phyloP scores from a whole-genome alignment of 2,888 invertebrate species.

The Pandemis cinnamomeana region DNA sequence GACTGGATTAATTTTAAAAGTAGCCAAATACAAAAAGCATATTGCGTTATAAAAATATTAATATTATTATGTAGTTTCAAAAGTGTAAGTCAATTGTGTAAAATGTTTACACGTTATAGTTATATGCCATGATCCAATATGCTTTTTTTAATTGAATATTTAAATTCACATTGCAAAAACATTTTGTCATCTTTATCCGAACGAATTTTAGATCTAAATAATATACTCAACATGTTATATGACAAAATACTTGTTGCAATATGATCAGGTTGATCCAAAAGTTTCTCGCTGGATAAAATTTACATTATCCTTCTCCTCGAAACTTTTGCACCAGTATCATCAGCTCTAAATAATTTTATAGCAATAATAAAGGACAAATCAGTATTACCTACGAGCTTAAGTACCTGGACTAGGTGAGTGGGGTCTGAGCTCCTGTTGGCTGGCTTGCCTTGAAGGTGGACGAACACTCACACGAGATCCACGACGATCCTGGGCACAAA shows the following conservation, averaged over 20 bases:
- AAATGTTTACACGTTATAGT: neutral
- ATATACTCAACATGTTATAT: neutral
- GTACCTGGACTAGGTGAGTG: conserved; percentile 91
- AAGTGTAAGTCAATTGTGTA: neutral
- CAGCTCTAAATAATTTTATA: conserved; percentile 5
- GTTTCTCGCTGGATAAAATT: neutral
- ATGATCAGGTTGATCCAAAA: neutral
- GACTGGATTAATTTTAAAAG: neutral
- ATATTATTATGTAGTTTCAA: too few species aligned
- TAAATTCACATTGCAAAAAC: neutral
- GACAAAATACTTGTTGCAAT: neutral
- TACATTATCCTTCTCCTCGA: neutral
- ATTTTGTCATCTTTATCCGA: neutral
- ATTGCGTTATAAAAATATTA: neutral
- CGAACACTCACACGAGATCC: conserved; percentile 92
- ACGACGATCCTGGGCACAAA: conserved; percentile 85
- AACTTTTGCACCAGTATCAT: conserved; percentile 3
- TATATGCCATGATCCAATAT: neutral
- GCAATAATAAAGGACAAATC: conserved; percentile 27
- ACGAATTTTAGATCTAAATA: too few species aligned
- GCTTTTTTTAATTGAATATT: neutral
- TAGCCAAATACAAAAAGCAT: neutral
- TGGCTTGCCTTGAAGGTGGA: conserved; percentile 93
- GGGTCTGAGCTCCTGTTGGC: conserved; percentile 92
- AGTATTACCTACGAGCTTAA: conserved; percentile 36